Base-by-base conservation (phyloP, 1,140 invertebrate genomes). In the Akabosia matsudoensis region DNA sequence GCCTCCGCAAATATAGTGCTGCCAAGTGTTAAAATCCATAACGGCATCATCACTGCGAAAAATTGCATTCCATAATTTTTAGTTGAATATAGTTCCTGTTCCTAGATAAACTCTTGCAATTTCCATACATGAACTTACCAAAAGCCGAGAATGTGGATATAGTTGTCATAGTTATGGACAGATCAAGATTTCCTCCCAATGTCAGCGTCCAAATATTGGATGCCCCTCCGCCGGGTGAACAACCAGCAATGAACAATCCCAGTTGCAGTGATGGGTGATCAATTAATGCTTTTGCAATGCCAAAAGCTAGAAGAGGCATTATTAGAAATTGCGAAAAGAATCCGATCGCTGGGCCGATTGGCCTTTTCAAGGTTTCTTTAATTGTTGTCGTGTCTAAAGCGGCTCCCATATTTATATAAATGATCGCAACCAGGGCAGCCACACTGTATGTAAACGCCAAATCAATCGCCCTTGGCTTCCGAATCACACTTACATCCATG, bases 131-230 rank as follows among this genome's bases (percentile, higher is more conserved):
- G 37, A 56, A 83, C 86, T 86, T 86, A 92, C 93, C 91, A 83
- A 96, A 92, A 4, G 93, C 90, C 26, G 89, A 88, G n/a, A 95
- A 82, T 24, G 92, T 96, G 76, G 93, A 93, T 70, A 97, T 88
- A 28, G 94, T 91, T 0, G 96, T 98, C 94, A 97, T 96, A 4
- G 95, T 92, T 73, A 98, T 89, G 0, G 93, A 96, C 4, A 97
- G 87, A 86, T 95, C 91, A 0, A 97, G 87, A 86, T 97, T 97
- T 4, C 93, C 96, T 34, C 90, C 91, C 0, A 98, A 84, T 33
- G 96, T 88, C 76, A 93, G 89, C 0, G 94, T 93, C 94, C 96
- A 97, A 80, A 97, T 95, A 84, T 98, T 98, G n/a, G 94, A 97
- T 14, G 95, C 93, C 0, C 95, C 95, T 0, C 96, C 96, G 33